These are phyloP conservation scores for Sterrhoptilus dennistouni DNA, from an alignment of 2,113 vertebrate species.

Conservation along the genomic window DNA sequence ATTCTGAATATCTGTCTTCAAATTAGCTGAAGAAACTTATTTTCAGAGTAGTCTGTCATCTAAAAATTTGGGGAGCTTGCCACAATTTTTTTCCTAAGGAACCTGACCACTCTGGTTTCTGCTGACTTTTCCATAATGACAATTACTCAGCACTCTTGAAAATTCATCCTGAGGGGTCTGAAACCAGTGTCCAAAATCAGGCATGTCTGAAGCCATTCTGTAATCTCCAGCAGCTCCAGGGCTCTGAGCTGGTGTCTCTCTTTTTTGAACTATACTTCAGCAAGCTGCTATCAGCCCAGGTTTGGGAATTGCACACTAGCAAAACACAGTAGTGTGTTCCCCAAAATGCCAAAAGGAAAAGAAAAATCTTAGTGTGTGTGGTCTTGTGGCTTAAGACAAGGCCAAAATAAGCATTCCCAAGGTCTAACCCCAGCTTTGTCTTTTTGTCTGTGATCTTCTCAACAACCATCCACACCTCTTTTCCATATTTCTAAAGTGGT, in stretches of 20 bases:
- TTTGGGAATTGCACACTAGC: not conserved
- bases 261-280: not conserved
- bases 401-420: not conserved
- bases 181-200: not conserved
- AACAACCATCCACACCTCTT: not conserved
- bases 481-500: not conserved
- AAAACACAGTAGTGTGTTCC: not conserved
- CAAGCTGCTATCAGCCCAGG: not conserved
- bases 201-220: not conserved
- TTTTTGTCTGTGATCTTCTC: not conserved
- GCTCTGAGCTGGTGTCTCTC: not conserved
- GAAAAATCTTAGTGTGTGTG: not conserved
- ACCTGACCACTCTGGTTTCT: not conserved
- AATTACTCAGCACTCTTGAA: not conserved
- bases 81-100: not conserved
- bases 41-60: not conserved
- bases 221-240: not conserved
- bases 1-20: not conserved
- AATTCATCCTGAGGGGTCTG: not conserved
- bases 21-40: not conserved
- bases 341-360: not conserved
- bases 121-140: not conserved
- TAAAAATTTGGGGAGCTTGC: not conserved
- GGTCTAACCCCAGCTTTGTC: not conserved
- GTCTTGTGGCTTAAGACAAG: conserved; percentile 29